A percentile compares a stretch with the other conserved stretches of the same genome.
Evolutionary conservation across 2,888 invertebrate species (phyloP).

Genomic region (Antheraea assamensis): DNA sequence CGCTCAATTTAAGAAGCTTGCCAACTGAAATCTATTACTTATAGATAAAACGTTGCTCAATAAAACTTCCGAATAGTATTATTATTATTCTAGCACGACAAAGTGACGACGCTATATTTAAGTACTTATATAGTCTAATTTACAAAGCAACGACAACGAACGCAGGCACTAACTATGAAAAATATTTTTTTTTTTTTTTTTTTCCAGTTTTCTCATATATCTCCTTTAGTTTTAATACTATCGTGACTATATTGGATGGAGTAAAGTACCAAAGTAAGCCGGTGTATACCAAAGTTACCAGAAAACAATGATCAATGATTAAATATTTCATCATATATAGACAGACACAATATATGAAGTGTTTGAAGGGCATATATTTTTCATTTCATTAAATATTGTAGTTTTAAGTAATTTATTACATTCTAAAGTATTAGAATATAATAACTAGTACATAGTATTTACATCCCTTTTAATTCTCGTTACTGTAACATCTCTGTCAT

Average conservation of each 20-base stretch:
- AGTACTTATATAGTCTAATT: background rate
- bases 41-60: too few species aligned
- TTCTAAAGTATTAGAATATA: too few species aligned
- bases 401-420: background rate
- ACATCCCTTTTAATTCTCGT: too few species aligned
- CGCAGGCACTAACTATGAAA: background rate
- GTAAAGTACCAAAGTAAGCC: conserved; percentile 5
- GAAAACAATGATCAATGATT: conserved; percentile 20
- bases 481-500: too few species aligned
- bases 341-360: background rate
- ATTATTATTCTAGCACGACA: too few species aligned
- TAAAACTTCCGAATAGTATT: too few species aligned
- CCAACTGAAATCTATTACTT: too few species aligned
- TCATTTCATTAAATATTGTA: background rate
- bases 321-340: background rate
- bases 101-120: too few species aligned
- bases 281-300: conserved; percentile 11
- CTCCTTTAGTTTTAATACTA: background rate
- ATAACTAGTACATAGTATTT: too few species aligned
- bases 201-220: background rate
- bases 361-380: background rate
- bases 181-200: background rate
- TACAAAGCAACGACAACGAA: background rate
- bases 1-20: too few species aligned
- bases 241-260: background rate